Evolutionary conservation across 92 coral and sea anemone genomes (phyloP).

Genomic region (Siderastrea siderea): DNA sequence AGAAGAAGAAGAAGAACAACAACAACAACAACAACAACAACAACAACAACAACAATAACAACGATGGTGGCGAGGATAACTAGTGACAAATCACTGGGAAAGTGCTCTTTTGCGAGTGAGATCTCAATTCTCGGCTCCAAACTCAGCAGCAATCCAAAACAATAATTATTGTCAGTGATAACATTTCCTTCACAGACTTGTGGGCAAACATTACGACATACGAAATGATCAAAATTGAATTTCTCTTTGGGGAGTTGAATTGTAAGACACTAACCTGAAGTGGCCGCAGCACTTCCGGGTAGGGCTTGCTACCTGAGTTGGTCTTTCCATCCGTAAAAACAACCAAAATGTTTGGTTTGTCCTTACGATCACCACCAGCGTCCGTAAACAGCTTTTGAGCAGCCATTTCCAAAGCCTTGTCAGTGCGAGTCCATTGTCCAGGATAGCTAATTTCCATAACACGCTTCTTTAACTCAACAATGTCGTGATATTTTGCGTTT

Average conservation of each 20-base stretch:
- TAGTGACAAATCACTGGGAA: too few species aligned
- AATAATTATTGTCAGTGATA: too few species aligned
- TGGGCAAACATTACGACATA: too few species aligned
- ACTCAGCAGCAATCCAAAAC: too few species aligned
- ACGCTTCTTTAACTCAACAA: constrained; percentile 51
- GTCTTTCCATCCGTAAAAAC: constrained; percentile 86
- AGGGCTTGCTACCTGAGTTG: constrained; percentile 78
- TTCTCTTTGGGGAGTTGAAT: neutral
- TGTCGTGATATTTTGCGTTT: constrained; percentile 61
- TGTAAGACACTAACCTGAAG: constrained; percentile 62
- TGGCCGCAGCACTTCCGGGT: constrained; percentile 73
- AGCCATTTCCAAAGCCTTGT: constrained; percentile 83
- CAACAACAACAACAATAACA: too few species aligned
- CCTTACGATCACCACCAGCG: constrained; percentile 82
- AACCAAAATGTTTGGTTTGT: constrained; percentile 75
- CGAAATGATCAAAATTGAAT: neutral
- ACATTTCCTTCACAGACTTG: too few species aligned
- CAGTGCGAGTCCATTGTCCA: constrained; percentile 89
- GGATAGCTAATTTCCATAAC: constrained; percentile 53
- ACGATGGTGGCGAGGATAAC: too few species aligned
- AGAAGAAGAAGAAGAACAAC: too few species aligned
- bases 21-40: too few species aligned
- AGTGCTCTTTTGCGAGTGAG: too few species aligned
- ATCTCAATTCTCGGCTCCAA: too few species aligned
- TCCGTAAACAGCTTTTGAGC: constrained; percentile 60